Percentiles rank a stretch among this genome's conserved stretches.
These are phyloP conservation scores for Strix uralensis DNA, from an alignment of 2,113 vertebrate species.

Conservation along the genomic window DNA sequence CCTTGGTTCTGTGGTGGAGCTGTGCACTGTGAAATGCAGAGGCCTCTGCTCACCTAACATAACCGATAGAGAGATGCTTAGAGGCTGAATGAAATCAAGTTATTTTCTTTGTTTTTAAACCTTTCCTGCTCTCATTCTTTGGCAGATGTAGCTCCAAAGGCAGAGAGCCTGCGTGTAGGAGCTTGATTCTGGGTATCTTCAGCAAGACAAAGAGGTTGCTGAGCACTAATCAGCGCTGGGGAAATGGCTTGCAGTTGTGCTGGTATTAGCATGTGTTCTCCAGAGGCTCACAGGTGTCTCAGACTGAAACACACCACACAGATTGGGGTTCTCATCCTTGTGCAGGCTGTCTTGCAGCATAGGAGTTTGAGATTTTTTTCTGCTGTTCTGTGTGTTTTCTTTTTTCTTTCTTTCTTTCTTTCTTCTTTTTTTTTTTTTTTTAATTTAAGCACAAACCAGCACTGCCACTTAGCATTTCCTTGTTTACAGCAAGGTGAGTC, in stretches of 20 bases:
- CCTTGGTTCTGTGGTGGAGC: background rate
- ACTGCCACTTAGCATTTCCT: background rate
- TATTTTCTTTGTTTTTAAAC: background rate
- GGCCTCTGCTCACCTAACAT: background rate
- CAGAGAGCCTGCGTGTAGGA: background rate
- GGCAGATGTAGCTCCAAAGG: background rate
- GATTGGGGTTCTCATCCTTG: background rate
- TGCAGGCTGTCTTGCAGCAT: background rate
- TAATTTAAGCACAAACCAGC: background rate
- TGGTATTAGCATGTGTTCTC: background rate
- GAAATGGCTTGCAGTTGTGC: background rate
- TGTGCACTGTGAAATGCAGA: background rate
- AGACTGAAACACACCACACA: background rate
- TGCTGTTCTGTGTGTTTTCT: background rate
- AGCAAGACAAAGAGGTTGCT: background rate
- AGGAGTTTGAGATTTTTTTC: background rate
- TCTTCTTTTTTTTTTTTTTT: background rate
- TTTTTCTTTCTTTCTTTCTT: background rate
- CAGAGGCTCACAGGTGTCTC: background rate
- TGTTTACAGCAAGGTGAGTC: conserved; percentile 64
- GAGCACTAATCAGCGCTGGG: background rate
- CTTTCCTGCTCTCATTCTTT: background rate
- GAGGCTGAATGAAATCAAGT: background rate
- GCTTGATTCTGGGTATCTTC: background rate
- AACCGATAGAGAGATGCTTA: background rate